Base-by-base conservation (phyloP, 2,888 invertebrate species). In the Mongoloraphidia duomilia region DNA sequence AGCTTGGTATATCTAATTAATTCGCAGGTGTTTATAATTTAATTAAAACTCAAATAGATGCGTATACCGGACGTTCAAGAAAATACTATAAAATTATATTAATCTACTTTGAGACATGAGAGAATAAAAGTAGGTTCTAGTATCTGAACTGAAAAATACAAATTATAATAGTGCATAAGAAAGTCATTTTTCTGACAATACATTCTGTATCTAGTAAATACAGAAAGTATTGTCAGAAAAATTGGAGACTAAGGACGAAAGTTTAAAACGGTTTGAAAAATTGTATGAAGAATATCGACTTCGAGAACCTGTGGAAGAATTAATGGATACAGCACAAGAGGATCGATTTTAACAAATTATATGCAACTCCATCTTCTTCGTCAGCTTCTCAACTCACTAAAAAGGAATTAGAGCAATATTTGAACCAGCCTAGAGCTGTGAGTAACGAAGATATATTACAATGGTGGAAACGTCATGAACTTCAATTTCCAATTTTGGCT, bases 401-500 rank as follows among this genome's bases (percentile, higher is more conserved):
- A 35, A 41, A 36, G 36, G 39, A 49, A 38, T 2, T 49, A 36
- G 49, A 49, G 13, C 33, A 49, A 17, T 49, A 49, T 10, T 34
- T 49, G n/a, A 49, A 39, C 9, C 10, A 44, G 10, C 34, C 44
- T 8, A 43, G 49, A n/a, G 44, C 39, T 43, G 37, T 38, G 10
- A 9, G 43, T 38, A 37, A 10, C 3, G 44, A 49, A 38, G 49
- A 49, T 36, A 45, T 44, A 37, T 26, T 49, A 43, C 38, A 44
- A 2, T 49, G 49, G 49, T 49, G 49, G 49, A 44, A 39, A 39
- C 11, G n/a, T 17, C 49, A 49, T 11, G 17, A 49, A 34, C 8
- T 17, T 5, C 33, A 44, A 44, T 49, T 26, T 53, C 54, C 52
- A 34, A 45, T 50, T 47, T 42, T 53, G 43, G 14, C 51, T 12